These are phyloP conservation scores for Darevskia mixta DNA, from an alignment of 2,797 vertebrate species.

Conservation along the genomic window DNA sequence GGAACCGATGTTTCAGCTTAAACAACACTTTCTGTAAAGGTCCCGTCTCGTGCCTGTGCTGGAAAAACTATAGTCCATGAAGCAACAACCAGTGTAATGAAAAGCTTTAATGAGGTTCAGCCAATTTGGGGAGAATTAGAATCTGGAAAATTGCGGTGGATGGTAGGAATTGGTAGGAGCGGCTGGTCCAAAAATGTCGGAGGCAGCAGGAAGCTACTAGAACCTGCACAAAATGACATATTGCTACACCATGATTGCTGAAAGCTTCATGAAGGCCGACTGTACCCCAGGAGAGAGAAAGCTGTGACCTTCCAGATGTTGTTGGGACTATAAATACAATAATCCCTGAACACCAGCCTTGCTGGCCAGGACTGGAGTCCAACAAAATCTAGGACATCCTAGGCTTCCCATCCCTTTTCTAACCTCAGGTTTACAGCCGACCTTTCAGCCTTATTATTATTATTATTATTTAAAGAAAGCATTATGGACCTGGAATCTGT, in stretches of 20 bases:
- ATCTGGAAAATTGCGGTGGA: background rate
- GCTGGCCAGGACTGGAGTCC: background rate
- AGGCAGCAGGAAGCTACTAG: too few relatives aligned
- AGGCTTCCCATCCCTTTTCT: background rate
- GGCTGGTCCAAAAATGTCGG: background rate
- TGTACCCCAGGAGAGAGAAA: background rate
- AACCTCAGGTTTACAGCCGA: background rate
- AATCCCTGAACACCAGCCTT: background rate
- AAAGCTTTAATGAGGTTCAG: background rate
- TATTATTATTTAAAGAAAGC: background rate
- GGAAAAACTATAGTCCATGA: background rate
- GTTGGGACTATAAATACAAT: background rate
- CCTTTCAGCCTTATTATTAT: background rate
- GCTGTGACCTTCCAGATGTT: background rate
- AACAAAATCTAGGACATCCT: background rate
- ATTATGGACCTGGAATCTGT: background rate
- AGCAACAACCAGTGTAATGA: background rate
- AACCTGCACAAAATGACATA: background rate
- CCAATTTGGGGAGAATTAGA: background rate
- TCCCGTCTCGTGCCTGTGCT: background rate
- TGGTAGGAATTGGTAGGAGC: background rate
- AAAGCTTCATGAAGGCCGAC: background rate
- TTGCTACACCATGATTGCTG: background rate
- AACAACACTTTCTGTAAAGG: background rate
- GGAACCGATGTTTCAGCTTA: background rate